Percentiles rank a stretch among this genome's conserved stretches.
phyloP scores from a whole-genome alignment of 2,888 invertebrate genomes.

The Hemaris fuciformis region DNA sequence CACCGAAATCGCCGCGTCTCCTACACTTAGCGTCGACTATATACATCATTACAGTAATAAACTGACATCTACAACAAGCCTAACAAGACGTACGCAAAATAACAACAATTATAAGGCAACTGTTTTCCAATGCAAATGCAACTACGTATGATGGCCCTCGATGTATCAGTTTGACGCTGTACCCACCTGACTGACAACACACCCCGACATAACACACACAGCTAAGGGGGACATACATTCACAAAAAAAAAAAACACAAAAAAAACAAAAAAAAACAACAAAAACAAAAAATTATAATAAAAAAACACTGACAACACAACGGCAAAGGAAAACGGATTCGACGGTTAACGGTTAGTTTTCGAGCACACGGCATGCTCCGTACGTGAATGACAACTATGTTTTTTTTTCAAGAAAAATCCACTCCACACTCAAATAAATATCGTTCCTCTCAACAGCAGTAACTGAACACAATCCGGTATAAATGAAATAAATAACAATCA shows the following conservation, averaged over 20 bases:
- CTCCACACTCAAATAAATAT: conserved; percentile 76
- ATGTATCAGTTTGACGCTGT: conserved; percentile 66
- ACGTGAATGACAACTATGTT: conserved; percentile 40
- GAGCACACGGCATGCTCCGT: conserved; percentile 71
- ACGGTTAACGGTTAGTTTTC: conserved; percentile 55
- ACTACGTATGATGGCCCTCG: conserved; percentile 56
- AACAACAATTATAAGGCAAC: conserved; percentile 66
- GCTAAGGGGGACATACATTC: conserved; percentile 65
- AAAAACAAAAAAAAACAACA: conserved; percentile 46
- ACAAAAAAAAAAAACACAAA: conserved; percentile 63
- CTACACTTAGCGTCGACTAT: conserved; percentile 46
- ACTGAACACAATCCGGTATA: conserved; percentile 64
- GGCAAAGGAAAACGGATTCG: conserved; percentile 67
- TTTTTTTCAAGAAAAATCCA: conserved; percentile 68
- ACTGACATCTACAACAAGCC: conserved; percentile 76
- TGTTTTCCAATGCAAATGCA: conserved; percentile 64
- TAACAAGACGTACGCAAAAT: conserved; percentile 71
- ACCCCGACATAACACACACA: conserved; percentile 59
- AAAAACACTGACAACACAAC: conserved; percentile 71
- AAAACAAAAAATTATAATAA: conserved; percentile 46
- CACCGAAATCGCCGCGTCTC: conserved; percentile 51
- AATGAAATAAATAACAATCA: conserved; percentile 37
- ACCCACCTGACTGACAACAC: conserved; percentile 64
- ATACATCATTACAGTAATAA: conserved; percentile 53
- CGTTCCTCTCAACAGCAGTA: conserved; percentile 68